Conservation (phyloP, 2,113 vertebrate species). For the Bettongia penicillata region DNA sequence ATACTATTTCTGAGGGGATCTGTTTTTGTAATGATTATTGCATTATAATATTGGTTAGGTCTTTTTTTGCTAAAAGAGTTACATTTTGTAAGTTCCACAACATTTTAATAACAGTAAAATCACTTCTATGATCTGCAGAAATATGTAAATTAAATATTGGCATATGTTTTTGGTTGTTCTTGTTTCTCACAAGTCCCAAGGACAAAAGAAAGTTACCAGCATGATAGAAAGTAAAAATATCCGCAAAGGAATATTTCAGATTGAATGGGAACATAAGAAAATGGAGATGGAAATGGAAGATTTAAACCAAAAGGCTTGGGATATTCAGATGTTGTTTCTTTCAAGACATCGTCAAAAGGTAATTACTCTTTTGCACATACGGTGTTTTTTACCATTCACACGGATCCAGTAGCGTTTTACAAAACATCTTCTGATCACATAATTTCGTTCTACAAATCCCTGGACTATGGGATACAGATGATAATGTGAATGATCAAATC, state of each 20-base stretch:
- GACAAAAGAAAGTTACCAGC: conserved; percentile 90
- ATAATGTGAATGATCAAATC: conserved; percentile 15
- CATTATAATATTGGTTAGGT: neutral
- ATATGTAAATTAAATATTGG: neutral
- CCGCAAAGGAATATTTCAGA: conserved; percentile 89
- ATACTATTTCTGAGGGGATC: neutral
- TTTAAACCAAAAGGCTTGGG: conserved; percentile 87
- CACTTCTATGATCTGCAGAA: neutral
- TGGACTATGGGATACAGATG: neutral
- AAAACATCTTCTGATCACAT: neutral
- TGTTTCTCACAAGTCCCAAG: conserved; percentile 85
- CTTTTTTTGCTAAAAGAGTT: neutral
- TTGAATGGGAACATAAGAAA: conserved; percentile 94
- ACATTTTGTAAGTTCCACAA: neutral
- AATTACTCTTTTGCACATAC: conserved; percentile 64
- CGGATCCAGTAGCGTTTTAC: neutral
- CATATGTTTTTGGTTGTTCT: conserved; percentile 14
- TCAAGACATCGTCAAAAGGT: conserved; percentile 91
- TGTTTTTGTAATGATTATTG: neutral
- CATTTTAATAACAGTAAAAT: neutral
- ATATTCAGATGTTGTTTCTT: conserved; percentile 90
- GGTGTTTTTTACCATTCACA: neutral
- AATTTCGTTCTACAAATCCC: neutral
- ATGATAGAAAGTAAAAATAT: conserved; percentile 92
- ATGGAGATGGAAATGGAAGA: conserved; percentile 93